Evolutionary conservation across 2,888 invertebrate genomes (phyloP).

Genomic region (Campopleginae sp.): DNA sequence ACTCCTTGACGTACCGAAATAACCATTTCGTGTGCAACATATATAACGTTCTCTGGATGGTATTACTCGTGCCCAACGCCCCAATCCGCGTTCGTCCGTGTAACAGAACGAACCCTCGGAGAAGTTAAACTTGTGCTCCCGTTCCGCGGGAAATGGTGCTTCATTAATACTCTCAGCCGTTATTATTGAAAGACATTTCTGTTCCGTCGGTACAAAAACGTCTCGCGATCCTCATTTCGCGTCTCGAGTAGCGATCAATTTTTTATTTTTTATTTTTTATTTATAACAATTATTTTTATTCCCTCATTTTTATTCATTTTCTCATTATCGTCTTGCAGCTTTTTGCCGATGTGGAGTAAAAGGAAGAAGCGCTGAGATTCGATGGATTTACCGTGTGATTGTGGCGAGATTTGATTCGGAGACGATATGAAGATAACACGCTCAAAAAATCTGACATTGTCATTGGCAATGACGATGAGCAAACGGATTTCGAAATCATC

Average conservation of each 20-base stretch:
- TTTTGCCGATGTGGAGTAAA: neutral
- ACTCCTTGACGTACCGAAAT: slow-evolving; percentile 68
- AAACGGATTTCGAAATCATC: slow-evolving; percentile 22
- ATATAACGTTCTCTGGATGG: slow-evolving; percentile 64
- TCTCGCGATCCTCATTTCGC: neutral
- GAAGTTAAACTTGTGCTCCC: slow-evolving; percentile 28
- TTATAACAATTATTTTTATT: neutral
- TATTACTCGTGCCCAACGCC: slow-evolving; percentile 53
- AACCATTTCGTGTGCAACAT: slow-evolving; percentile 62
- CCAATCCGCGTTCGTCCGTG: slow-evolving; percentile 30
- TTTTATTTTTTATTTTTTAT: neutral
- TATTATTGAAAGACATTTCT: neutral
- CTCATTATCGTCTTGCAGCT: neutral
- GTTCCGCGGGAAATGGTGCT: slow-evolving; percentile 47
- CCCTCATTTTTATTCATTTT: neutral
- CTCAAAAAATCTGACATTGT: neutral
- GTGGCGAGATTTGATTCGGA: neutral
- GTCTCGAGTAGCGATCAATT: neutral
- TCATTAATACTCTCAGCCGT: slow-evolving; percentile 8
- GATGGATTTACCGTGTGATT: slow-evolving; percentile 27
- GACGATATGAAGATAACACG: neutral
- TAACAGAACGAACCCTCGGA: slow-evolving; percentile 28
- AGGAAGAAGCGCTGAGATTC: neutral
- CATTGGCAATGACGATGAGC: slow-evolving; percentile 35
- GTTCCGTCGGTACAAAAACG: neutral